phyloP scores from a whole-genome alignment of 2,888 invertebrate species.

The Bimastos eiseni region DNA sequence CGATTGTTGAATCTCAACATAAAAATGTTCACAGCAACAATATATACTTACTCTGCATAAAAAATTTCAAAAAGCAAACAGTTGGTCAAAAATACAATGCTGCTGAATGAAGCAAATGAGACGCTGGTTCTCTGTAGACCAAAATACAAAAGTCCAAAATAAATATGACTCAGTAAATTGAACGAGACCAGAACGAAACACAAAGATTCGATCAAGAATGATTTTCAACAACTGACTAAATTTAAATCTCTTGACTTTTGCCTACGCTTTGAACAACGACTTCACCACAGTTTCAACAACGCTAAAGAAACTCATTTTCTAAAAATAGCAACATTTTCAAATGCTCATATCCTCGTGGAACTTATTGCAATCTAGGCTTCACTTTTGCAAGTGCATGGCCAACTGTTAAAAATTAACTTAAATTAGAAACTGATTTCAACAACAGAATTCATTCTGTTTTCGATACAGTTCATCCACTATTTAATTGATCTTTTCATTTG shows the following conservation, averaged over 20 bases:
- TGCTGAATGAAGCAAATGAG: constrained; percentile 5
- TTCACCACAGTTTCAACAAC: not conserved
- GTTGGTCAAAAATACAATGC: not conserved
- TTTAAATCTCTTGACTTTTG: not conserved
- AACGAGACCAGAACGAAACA: constrained; percentile 8
- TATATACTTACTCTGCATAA: not conserved
- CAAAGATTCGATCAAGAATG: not conserved
- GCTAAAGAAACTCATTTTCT: not conserved
- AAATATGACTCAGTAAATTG: constrained; percentile 13
- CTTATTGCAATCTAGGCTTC: not conserved
- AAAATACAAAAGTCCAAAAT: not conserved
- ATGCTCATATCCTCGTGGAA: not conserved
- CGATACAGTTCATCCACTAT: not conserved
- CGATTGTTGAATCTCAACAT: not conserved
- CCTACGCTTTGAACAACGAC: not conserved
- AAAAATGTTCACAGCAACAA: not conserved
- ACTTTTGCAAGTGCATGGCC: constrained; percentile 13
- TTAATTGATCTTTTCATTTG: not conserved
- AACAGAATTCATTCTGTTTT: not conserved
- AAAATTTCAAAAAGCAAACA: not conserved
- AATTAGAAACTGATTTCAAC: not conserved
- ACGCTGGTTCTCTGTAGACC: not conserved
- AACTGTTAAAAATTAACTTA: not conserved
- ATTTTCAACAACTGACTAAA: constrained; percentile 4
- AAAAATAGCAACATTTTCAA: not conserved